A percentile compares a stretch with the other conserved stretches of the same genome.
phyloP scores from a whole-genome alignment of 2,113 vertebrate species.

The Daphoenositta chrysoptera region DNA sequence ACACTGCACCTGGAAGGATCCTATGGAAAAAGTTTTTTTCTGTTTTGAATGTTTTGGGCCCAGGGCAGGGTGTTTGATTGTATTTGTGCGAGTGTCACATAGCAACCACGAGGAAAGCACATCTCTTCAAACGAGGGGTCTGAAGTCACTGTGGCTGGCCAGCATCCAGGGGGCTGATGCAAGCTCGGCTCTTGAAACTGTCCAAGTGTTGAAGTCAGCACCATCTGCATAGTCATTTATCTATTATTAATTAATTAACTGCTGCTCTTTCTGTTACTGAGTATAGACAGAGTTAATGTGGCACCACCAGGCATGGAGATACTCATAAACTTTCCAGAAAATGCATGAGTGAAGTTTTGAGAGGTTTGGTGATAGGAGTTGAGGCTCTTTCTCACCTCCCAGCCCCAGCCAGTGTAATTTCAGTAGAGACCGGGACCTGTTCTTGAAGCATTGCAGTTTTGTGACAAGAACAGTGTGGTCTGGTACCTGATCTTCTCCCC shows the following conservation, averaged over 20 bases:
- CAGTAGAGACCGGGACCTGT: background rate
- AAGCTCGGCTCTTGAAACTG: background rate
- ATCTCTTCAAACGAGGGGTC: background rate
- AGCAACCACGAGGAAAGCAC: constrained; percentile 5
- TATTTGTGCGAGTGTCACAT: background rate
- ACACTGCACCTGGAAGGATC: background rate
- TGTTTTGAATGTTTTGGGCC: background rate
- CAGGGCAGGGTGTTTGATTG: background rate
- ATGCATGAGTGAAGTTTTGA: background rate
- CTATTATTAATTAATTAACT: background rate
- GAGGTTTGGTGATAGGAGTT: background rate
- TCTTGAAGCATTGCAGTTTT: fast-evolving
- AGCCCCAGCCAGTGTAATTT: background rate
- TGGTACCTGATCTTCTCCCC: background rate
- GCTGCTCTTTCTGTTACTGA: background rate
- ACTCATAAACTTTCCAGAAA: background rate
- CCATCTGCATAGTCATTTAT: background rate
- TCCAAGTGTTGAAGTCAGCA: background rate
- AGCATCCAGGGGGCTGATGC: background rate
- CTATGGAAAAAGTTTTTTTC: background rate
- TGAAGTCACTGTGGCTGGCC: background rate
- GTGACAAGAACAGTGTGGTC: background rate
- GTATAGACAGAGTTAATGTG: background rate
- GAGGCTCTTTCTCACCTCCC: background rate
- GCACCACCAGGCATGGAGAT: background rate